Base-by-base conservation (phyloP, 2,888 invertebrate species). In the Apodemia zela region DNA sequence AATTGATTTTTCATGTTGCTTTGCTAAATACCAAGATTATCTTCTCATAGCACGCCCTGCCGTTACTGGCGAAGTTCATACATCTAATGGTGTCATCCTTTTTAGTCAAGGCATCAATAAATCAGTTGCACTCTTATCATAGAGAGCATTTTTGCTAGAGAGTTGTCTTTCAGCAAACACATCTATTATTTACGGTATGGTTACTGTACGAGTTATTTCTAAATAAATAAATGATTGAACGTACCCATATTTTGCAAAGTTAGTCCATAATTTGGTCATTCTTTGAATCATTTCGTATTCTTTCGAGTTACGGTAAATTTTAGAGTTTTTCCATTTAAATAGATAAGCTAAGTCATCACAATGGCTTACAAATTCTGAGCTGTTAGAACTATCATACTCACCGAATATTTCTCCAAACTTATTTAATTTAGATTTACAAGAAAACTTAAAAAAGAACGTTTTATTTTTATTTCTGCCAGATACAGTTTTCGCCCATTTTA, bases 161-260 rank as follows among this genome's bases (percentile, higher is more conserved):
- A 7, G 1, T 29, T 5, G 0, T 29, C 6, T 5, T 29, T 29
- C 0, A 29, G 29, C 29, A 29, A 29, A 29, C 6, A 29, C 6
- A 29, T 1, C 29, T 29, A 29, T 7, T 29, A 29, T 29, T 29
- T 7, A 29, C 29, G 7, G 29, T 29, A 7, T 29, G 7, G 29
- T 29, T 6, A 29, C 29, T 29, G 7, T 29, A 29, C 6, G 29
- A 29, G 29, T 29, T 29, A 29, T 29, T 29, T 29, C 29, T 29
- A 29, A 29, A 29, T 29, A 29, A 29, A 7, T 6, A 29, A 29
- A 29, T 29, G 29, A 29, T 7, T 29, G 6, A 6, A 67, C 80
- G 78, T 69, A 87, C 86, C 87, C 85, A 62, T 70, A 78, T 73
- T 85, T 87, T 0, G 85, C 87, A 60, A 87, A 87, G 65, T 87